These are phyloP conservation scores for Oryzias curvinotus DNA, from an alignment of 2,113 vertebrate genomes.

Conservation along the genomic window DNA sequence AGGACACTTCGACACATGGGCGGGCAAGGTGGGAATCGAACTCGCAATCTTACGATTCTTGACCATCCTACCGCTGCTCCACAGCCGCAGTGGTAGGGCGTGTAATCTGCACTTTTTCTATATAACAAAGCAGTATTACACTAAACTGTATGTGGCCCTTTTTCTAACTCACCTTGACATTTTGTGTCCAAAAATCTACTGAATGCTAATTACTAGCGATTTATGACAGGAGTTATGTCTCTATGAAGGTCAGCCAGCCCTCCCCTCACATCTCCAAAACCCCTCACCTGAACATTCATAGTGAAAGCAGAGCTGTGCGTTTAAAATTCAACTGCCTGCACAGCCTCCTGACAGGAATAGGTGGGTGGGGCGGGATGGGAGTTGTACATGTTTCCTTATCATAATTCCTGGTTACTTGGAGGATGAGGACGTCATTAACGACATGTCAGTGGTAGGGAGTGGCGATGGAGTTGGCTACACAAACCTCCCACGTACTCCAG, in stretches of 20 bases:
- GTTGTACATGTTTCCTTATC: conserved; percentile 44
- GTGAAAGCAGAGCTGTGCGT: conserved; percentile 26
- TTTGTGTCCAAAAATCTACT: conserved; percentile 27
- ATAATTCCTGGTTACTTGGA: conserved; percentile 49
- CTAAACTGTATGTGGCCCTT: background rate
- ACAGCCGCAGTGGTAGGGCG: too few relatives aligned
- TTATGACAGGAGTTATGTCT: conserved; percentile 22
- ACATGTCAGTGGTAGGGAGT: conserved; percentile 33
- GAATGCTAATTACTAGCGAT: conserved; percentile 30
- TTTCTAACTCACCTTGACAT: conserved; percentile 44
- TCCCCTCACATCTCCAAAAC: conserved; percentile 41
- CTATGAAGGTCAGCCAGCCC: conserved; percentile 44
- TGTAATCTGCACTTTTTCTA: conserved; percentile 3
- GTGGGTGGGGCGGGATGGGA: too few relatives aligned
- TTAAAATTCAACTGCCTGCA: conserved; percentile 49
- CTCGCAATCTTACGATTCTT: too few relatives aligned
- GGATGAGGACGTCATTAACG: conserved; percentile 65
- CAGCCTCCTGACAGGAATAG: conserved; percentile 55
- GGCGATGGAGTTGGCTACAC: conserved; percentile 31
- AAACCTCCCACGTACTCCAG: conserved; percentile 52
- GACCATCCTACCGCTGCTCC: too few relatives aligned
- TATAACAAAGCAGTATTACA: too few relatives aligned
- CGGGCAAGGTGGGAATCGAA: too few relatives aligned
- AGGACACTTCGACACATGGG: too few relatives aligned
- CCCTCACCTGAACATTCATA: conserved; percentile 41